Conservation (phyloP, 2,797 vertebrate species). For the Phrynocephalus guinanensis region DNA sequence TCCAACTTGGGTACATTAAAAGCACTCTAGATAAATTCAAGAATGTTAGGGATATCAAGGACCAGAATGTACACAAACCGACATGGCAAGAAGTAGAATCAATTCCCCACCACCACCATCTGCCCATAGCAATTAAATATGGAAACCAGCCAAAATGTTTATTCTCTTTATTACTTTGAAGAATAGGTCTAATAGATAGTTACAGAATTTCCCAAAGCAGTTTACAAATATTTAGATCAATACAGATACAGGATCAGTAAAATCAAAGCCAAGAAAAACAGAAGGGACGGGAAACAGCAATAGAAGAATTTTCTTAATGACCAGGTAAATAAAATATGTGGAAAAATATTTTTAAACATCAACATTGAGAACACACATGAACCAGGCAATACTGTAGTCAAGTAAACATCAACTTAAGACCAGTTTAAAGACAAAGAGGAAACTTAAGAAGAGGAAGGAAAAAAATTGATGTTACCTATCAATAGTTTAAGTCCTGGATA, state of each 20-base stretch:
- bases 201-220: background rate
- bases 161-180: background rate
- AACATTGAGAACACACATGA: background rate
- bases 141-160: background rate
- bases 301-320: background rate
- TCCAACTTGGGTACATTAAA: too few relatives aligned
- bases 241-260: background rate
- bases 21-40: too few relatives aligned
- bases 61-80: background rate
- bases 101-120: background rate
- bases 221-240: background rate
- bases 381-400: too few relatives aligned
- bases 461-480: background rate
- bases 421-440: background rate
- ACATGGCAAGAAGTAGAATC: background rate
- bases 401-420: background rate
- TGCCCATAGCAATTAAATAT: background rate
- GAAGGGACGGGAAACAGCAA: background rate
- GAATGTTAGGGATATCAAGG: too few relatives aligned
- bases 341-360: background rate
- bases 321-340: background rate
- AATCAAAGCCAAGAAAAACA: background rate
- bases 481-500: background rate
- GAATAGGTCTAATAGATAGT: background rate
- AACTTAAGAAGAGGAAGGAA: background rate